Base-by-base conservation (phyloP, 92 coral and sea anemone genomes). In the Epizoanthus illoricatus region DNA sequence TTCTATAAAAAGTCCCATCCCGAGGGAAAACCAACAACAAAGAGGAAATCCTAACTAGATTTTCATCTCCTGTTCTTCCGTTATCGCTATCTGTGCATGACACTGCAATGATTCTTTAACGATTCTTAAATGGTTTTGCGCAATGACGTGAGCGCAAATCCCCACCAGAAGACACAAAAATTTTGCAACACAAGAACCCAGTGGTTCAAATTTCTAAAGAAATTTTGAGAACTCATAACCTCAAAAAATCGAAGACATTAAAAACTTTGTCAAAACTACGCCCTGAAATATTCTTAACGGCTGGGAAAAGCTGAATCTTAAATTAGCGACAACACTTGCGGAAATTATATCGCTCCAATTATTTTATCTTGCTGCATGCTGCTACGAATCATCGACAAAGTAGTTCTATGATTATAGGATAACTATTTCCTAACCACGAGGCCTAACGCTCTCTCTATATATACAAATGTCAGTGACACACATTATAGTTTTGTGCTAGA, bases 1-100 rank as follows among this genome's bases (percentile, higher is more conserved):
- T 41, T 42, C 71, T 64, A 41, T 78, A 62, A 64, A 52, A 41
- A 33, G 70, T 19, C 61, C 55, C 71, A 19, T 78, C 82, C 82
- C 49, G 71, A 41, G 82, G 82, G 82, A 78, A 78, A 78, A 78
- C 65, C 43, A 62, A 21, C 57, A 43, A 78, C 69, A 61, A 63
- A 19, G 42, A 72, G 82, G 82, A 78, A 78, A 78, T 78, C 71
- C 82, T 56, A 78, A 42, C 58, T 47, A 43, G 60, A 63, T 63
- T 75, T 78, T 63, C 71, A 64, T 63, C 82, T 78, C n/a, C 21
- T 55, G 23, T 23, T 33, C 72, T 78, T 41, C n/a, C 70, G 71
- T 42, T 78, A 61, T 61, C 54, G 16, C 13, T 45, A 61, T 42
- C 40, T 41, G 40, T 42, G 23, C 36, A 58, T 33, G 67, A 76